These are phyloP conservation scores for Pelmatolapia mariae DNA, from an alignment of 2,113 vertebrate genomes.

Conservation along the genomic window DNA sequence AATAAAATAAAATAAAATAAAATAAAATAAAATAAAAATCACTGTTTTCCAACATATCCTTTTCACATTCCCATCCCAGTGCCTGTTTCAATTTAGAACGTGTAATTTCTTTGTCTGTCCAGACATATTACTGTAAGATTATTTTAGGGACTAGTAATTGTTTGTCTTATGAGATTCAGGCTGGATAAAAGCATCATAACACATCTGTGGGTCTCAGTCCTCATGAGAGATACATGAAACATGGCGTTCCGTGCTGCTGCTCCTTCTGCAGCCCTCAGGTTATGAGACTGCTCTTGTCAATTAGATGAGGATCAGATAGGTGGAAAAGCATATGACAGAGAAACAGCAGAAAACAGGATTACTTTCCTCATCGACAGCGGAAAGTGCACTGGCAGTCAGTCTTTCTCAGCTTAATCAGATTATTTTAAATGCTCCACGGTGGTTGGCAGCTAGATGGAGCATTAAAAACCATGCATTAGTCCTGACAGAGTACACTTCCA, in stretches of 20 bases:
- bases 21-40: neutral
- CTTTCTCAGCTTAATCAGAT: slow-evolving; percentile 50
- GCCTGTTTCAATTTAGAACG: neutral
- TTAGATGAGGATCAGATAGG: slow-evolving; percentile 49
- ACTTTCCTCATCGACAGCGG: slow-evolving; percentile 24
- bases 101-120: neutral
- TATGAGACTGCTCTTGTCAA: slow-evolving; percentile 9
- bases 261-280: neutral
- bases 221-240: neutral
- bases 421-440: slow-evolving; percentile 40
- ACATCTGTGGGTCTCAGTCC: neutral
- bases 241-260: neutral
- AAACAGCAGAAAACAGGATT: slow-evolving; percentile 63
- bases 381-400: slow-evolving; percentile 41
- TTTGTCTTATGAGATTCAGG: neutral
- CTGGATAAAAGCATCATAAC: neutral
- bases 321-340: slow-evolving; percentile 28
- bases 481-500: slow-evolving; percentile 10
- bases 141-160: neutral
- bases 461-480: slow-evolving; percentile 39
- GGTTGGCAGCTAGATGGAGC: slow-evolving; percentile 26
- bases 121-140: neutral
- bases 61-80: neutral
- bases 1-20: neutral
- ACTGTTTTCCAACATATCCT: neutral